Evolutionary conservation across 1,140 invertebrate species (phyloP).

Genomic region (Pectinophora gossypiella): DNA sequence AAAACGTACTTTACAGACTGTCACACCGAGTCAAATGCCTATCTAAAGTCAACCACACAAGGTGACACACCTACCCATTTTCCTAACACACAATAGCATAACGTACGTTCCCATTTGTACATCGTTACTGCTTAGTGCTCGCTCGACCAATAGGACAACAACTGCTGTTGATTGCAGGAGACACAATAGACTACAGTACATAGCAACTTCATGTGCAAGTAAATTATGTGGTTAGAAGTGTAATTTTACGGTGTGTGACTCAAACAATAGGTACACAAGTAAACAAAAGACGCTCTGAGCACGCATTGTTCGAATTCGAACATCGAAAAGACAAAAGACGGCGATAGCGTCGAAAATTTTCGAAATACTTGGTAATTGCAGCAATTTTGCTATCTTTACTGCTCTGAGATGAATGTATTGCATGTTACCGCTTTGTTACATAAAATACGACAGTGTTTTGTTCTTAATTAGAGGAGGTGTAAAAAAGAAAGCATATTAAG

Average conservation of each 20-base stretch:
- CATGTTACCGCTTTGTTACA: too few species aligned
- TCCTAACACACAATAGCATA: too few species aligned
- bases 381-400: not conserved
- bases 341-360: slow-evolving; percentile 9
- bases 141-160: not conserved
- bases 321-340: slow-evolving; percentile 27
- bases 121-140: not conserved
- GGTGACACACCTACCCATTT: too few species aligned
- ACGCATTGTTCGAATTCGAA: slow-evolving; percentile 50
- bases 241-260: slow-evolving; percentile 64
- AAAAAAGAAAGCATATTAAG: too few species aligned
- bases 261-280: slow-evolving; percentile 45
- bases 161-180: not conserved
- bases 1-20: too few species aligned
- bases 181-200: not conserved
- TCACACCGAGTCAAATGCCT: too few species aligned
- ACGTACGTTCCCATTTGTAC: not conserved
- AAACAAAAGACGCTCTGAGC: slow-evolving; percentile 38
- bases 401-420: too few species aligned
- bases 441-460: too few species aligned
- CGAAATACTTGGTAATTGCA: not conserved
- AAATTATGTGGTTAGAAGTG: slow-evolving; percentile 19
- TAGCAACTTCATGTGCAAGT: not conserved
- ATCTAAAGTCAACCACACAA: too few species aligned
- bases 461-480: too few species aligned